phyloP scores from a whole-genome alignment of 2,113 vertebrate species.

The Chloropsis cyanopogon region DNA sequence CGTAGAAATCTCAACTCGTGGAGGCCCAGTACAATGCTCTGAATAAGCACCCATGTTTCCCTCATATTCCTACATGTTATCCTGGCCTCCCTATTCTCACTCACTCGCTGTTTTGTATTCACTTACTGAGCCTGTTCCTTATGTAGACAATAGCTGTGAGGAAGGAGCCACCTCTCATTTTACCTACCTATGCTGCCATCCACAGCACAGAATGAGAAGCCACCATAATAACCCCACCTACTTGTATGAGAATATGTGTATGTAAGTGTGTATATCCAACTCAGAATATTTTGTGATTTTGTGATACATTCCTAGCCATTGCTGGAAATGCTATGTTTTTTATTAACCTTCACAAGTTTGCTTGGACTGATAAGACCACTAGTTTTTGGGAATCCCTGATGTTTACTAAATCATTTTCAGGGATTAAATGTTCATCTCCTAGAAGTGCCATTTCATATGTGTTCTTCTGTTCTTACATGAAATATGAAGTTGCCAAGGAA shows the following conservation, averaged over 20 bases:
- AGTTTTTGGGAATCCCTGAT: not conserved
- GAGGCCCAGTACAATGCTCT: not conserved
- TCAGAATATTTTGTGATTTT: not conserved
- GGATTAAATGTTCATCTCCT: not conserved
- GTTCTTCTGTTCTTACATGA: not conserved
- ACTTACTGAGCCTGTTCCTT: not conserved
- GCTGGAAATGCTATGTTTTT: not conserved
- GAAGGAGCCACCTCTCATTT: not conserved
- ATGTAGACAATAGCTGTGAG: not conserved
- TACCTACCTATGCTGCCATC: not conserved
- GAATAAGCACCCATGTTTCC: not conserved
- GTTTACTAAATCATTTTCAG: not conserved
- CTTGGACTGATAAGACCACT: not conserved
- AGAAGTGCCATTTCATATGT: not conserved
- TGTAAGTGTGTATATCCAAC: not conserved
- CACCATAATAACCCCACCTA: not conserved
- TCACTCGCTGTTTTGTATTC: not conserved
- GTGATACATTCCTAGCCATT: not conserved
- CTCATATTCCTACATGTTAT: not conserved
- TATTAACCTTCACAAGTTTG: not conserved
- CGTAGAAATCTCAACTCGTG: not conserved
- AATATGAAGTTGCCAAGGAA: slow-evolving; percentile 1
- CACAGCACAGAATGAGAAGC: not conserved
- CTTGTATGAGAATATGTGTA: not conserved
- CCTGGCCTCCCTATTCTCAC: not conserved